Evolutionary conservation across 2,797 vertebrate species (phyloP), one percentile per base, ranked within the genome.

Genomic region (Acipenser transmontanus): DNA sequence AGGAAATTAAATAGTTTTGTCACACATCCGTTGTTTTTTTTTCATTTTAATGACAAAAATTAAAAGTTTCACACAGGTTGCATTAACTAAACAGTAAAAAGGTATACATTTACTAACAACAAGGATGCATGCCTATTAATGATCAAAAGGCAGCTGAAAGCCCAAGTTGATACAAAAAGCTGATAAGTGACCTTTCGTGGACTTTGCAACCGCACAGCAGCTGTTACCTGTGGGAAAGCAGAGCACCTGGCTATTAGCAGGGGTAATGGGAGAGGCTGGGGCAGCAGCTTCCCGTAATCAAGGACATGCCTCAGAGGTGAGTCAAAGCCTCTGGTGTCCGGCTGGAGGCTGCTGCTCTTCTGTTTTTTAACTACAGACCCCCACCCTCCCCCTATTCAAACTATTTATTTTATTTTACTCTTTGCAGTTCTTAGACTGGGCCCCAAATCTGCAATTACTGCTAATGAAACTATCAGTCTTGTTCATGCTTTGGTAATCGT

Each of bases 161-260:
- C 68, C 66, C 59, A 61, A 50, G 47, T 70, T 70, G 69, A 49
- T 9, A 13, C 67, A 71, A 78, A 79, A 75, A 67, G 63, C 68
- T 86, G 78, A 78, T 82, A 87, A 85, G 74, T 87, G 82, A 82
- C 71, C 71, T 80, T 62, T n/a, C n/a, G n/a, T n/a, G n/a, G 78
- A 85, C 81, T 68, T 77, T 83, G 72, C 73, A 74, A 77, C 74
- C 74, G 76, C 65, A 82, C 82, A 89, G 81, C 84, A 91, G 82
- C 76, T 80, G 78, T 74, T 77, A 64, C 71, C 72, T 84, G 80
- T 84, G 85, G 80, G 81, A 91, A 88, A 82, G 75, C 80, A 71
- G 63, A 68, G 49, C 8, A 76, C 66, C 70, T 75, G 72, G 47
- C 80, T 78, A 86, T 85, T 86, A 82, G 77, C 74, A 78, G 77